These are phyloP conservation scores for Homarus gammarus DNA, from an alignment of 2,888 invertebrate species.

Conservation along the genomic window DNA sequence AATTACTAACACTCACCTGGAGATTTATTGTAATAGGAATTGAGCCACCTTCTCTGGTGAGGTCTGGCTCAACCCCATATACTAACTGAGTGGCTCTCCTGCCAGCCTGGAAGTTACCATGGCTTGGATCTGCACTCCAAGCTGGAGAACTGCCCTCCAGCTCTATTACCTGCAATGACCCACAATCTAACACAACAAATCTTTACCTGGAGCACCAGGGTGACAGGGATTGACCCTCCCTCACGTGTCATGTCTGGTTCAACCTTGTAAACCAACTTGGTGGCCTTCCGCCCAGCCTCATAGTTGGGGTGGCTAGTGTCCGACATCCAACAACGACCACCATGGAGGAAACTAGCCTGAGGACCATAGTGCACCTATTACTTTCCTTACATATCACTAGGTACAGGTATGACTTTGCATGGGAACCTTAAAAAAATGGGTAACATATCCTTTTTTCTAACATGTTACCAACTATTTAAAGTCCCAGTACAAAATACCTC, in stretches of 20 bases:
- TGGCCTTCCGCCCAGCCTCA: constrained; percentile 90
- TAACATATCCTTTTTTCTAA: not conserved
- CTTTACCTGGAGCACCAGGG: constrained; percentile 86
- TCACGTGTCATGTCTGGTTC: constrained; percentile 97
- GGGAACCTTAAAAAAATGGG: constrained; percentile 79
- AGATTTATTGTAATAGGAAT: constrained; percentile 98
- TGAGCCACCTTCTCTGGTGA: constrained; percentile 97
- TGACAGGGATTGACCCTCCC: constrained; percentile 98
- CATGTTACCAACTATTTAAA: not conserved
- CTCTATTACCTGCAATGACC: constrained; percentile 81
- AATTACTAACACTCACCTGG: constrained; percentile 77
- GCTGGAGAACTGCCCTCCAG: constrained; percentile 85
- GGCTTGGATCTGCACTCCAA: constrained; percentile 95
- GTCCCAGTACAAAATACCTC: not conserved
- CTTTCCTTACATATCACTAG: not conserved
- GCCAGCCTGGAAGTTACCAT: constrained; percentile 96
- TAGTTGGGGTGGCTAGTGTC: constrained; percentile 96
- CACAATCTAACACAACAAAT: constrained; percentile 74
- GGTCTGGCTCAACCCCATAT: constrained; percentile 93
- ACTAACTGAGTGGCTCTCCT: constrained; percentile 89
- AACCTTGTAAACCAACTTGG: constrained; percentile 90
- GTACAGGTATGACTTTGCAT: constrained; percentile 78
- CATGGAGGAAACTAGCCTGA: constrained; percentile 83
- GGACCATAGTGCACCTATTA: constrained; percentile 30
- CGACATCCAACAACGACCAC: constrained; percentile 95